Base-by-base conservation (phyloP, 2,113 vertebrate species). In the Dinomys branickii region DNA sequence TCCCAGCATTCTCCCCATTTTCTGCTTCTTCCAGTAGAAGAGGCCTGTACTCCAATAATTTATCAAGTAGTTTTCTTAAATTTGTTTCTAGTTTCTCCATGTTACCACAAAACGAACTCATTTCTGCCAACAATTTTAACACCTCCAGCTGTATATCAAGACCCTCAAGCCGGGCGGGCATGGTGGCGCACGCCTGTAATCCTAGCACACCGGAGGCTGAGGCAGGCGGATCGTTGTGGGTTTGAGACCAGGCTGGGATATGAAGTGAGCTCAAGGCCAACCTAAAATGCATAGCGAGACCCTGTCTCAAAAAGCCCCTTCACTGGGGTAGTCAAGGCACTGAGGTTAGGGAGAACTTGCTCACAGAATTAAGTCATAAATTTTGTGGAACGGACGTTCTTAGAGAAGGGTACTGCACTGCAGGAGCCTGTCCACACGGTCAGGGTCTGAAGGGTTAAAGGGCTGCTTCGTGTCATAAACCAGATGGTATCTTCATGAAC, bases 41-140 rank as follows among this genome's bases (percentile, higher is more conserved):
- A 0, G 99, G 99, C 99, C 99, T 99, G 85, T 99, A 99, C 89
- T 99, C 99, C 99, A 99, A 95, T 94, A 99, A 98, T 96, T 99
- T 99, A 98, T 99, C 99, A 97, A 99, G 99, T 85, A 99, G 98
- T 97, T 99, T 99, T 98, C 99, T 99, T 97, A 99, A 99, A 97
- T 99, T 99, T 97, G 99, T 98, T 98, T 99, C 99, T 94, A 99
- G 99, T 96, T 99, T 99, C 77, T 99, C 99, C 99, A 99, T 99
- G 97, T 99, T 99, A 3, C 99, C 99, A 98, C 99, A 99, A 98
- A 99, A 99, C 0, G 99, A 99, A 98, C 99, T 99, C 99, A 99
- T 99, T 97, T 99, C 99, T 67, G 99, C 99, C 98, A 99, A 98
- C 91, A 99, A 98, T 98, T 99, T 99, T 97, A 99, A 98, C 94